Percentiles rank a stretch among this genome's conserved stretches.
Conservation (phyloP, 2,113 vertebrate genomes). For the Clinocottus analis region DNA sequence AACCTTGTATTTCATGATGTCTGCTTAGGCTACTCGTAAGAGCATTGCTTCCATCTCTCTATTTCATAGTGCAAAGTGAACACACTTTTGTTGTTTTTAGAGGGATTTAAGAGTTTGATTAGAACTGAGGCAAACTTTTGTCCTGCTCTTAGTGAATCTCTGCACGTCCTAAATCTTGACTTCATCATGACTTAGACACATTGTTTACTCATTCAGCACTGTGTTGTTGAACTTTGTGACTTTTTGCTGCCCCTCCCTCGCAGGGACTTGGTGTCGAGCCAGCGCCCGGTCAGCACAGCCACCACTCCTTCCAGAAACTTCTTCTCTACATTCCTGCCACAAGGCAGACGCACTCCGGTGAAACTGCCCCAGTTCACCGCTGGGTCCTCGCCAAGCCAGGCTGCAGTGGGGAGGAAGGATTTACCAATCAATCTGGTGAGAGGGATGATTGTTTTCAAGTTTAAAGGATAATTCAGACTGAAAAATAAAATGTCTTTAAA, state of each 20-base stretch:
- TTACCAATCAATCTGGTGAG: conserved; percentile 84
- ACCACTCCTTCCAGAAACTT: conserved; percentile 88
- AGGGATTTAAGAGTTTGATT: no score
- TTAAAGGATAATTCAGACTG: neutral
- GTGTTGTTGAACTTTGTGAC: neutral
- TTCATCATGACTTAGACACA: neutral
- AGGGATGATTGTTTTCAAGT: neutral
- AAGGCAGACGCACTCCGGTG: conserved; percentile 86
- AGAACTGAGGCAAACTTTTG: neutral
- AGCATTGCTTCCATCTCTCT: no score
- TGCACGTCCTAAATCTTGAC: neutral
- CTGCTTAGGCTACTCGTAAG: no score
- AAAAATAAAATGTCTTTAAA: neutral
- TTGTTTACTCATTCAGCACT: neutral
- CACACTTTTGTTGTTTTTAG: no score
- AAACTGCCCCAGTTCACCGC: conserved; percentile 73
- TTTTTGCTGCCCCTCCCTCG: neutral
- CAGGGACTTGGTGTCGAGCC: conserved; percentile 89
- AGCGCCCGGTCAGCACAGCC: conserved; percentile 83
- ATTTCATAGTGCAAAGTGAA: no score
- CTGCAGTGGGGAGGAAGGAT: conserved; percentile 86
- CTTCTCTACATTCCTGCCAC: conserved; percentile 93
- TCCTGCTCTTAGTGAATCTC: neutral
- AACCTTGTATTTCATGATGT: no score
- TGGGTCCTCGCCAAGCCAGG: conserved; percentile 84